phyloP scores from a whole-genome alignment of 1,140 invertebrate species.

The Zaprionus capensis region DNA sequence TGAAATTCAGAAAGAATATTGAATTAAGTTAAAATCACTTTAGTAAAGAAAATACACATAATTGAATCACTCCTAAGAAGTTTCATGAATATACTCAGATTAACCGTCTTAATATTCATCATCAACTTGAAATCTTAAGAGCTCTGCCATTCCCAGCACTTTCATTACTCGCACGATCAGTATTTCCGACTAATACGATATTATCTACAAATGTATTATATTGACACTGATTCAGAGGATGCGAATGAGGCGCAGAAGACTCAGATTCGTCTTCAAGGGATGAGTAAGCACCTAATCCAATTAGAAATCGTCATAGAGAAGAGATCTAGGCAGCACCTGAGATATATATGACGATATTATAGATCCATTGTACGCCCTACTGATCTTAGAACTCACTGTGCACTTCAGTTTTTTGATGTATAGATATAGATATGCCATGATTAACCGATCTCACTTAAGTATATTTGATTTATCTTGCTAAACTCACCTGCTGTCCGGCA shows the following conservation, averaged over 20 bases:
- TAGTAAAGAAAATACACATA: no score
- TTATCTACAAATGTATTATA: not conserved
- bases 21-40: no score
- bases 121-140: not conserved
- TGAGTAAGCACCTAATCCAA: not conserved
- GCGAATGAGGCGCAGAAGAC: not conserved
- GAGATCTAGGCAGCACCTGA: not conserved
- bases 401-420: no score
- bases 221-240: not conserved
- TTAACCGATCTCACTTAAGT: no score
- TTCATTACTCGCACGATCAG: not conserved
- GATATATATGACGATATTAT: no score
- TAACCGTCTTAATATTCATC: no score
- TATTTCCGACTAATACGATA: not conserved
- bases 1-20: no score
- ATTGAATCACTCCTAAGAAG: no score
- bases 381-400: no score
- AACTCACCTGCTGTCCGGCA: constrained; percentile 88
- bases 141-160: not conserved
- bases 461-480: not conserved
- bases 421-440: no score
- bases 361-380: no score
- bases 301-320: not conserved
- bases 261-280: not conserved
- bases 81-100: no score